Percentiles rank a stretch among this genome's conserved stretches.
Conservation (phyloP, 1,140 invertebrate species). For the Leptinotarsa lineolata region DNA sequence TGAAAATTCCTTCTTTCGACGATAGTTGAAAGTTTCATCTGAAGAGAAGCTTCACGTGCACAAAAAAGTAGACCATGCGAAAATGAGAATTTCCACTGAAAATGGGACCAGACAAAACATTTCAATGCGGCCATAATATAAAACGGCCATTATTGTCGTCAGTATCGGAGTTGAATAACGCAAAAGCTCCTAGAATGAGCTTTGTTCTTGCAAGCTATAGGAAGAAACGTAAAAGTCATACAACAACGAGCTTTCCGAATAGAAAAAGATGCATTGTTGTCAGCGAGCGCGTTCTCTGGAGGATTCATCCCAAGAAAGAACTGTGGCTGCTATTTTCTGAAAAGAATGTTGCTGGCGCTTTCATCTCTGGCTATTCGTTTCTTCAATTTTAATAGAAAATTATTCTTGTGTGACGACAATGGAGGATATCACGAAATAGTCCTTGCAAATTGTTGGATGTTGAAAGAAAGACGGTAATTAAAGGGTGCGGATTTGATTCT, state of each 20-base stretch:
- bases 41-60: background rate
- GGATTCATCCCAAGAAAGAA: constrained; percentile 50
- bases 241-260: constrained; percentile 51
- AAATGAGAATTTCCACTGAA: constrained; percentile 22
- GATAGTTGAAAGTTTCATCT: no score
- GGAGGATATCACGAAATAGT: constrained; percentile 5
- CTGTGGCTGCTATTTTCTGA: constrained; percentile 40
- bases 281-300: constrained; percentile 48
- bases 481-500: no score
- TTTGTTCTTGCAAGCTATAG: constrained; percentile 51
- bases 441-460: background rate
- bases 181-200: constrained; percentile 53
- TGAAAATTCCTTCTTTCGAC: no score
- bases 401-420: constrained; percentile 18
- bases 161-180: constrained; percentile 54
- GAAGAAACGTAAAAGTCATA: constrained; percentile 55
- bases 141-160: constrained; percentile 52
- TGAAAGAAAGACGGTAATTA: background rate
- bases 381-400: constrained; percentile 34
- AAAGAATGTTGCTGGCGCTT: constrained; percentile 34
- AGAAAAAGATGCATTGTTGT: constrained; percentile 49
- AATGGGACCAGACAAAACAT: constrained; percentile 12
- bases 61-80: constrained; percentile 14
- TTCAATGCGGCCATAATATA: constrained; percentile 38
- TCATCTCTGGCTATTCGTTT: constrained; percentile 23